phyloP scores from a whole-genome alignment of 2,113 vertebrate species.

The Cairina moschata region DNA sequence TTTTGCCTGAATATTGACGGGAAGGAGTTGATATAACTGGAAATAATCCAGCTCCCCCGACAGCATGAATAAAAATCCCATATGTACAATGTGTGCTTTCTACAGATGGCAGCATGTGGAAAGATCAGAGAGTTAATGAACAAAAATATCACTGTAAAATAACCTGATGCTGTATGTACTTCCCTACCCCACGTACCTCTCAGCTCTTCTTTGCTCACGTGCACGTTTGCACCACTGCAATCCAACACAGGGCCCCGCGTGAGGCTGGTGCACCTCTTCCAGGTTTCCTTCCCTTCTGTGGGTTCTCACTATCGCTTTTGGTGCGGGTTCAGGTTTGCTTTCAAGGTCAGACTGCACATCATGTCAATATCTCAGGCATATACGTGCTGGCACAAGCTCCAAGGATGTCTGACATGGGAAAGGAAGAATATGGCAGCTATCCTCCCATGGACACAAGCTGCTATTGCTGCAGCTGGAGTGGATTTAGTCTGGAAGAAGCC shows the following conservation, averaged over 20 bases:
- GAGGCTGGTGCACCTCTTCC: background rate
- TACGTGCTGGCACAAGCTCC: background rate
- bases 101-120: constrained; percentile 43
- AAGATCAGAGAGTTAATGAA: constrained; percentile 11
- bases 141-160: background rate
- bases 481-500: background rate
- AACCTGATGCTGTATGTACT: background rate
- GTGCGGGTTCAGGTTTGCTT: background rate
- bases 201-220: background rate
- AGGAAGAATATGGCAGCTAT: background rate
- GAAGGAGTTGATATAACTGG: background rate
- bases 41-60: background rate
- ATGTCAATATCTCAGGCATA: background rate
- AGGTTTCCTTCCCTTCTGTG: background rate
- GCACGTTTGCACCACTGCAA: background rate
- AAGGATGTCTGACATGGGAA: background rate
- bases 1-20: background rate
- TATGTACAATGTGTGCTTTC: constrained; percentile 12
- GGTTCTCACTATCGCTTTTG: background rate
- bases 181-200: background rate
- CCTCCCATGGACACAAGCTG: too few relatives aligned
- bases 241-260: background rate
- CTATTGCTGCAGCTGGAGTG: background rate
- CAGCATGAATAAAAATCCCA: constrained; percentile 20
- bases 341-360: background rate